Percentiles rank a stretch among this genome's conserved stretches.
Evolutionary conservation across 2,888 invertebrate genomes (phyloP).

Genomic region (Pandemis heparana): DNA sequence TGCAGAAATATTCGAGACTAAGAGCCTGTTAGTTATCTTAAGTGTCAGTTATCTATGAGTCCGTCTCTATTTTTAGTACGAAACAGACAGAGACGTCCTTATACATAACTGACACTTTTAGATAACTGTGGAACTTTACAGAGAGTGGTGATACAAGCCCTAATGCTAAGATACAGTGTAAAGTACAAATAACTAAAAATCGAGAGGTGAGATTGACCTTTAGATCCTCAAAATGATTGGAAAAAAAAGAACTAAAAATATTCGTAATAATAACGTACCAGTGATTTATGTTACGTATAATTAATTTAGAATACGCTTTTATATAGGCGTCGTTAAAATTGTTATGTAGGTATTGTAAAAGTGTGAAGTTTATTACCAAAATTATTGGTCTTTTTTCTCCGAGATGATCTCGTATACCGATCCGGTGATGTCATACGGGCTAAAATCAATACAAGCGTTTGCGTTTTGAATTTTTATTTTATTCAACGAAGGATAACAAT

Average conservation of each 20-base stretch:
- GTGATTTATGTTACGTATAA: conserved; percentile 20
- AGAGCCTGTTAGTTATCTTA: too few relatives aligned
- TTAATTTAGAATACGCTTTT: conserved; percentile 10
- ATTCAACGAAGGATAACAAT: too few relatives aligned
- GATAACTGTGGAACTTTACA: too few relatives aligned
- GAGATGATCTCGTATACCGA: background rate
- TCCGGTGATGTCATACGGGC: background rate
- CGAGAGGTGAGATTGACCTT: background rate
- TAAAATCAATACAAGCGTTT: too few relatives aligned
- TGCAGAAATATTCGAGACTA: too few relatives aligned
- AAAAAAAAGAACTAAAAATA: background rate
- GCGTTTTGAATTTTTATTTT: too few relatives aligned
- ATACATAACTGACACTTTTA: too few relatives aligned
- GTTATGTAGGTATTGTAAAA: conserved; percentile 28
- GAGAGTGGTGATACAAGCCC: too few relatives aligned
- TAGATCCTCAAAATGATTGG: background rate
- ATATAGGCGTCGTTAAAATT: conserved; percentile 26
- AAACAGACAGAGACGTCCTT: too few relatives aligned
- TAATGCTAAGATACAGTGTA: too few relatives aligned
- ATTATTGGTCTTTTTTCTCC: background rate
- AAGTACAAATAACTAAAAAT: background rate
- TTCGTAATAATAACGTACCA: conserved; percentile 7
- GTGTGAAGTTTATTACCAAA: conserved; percentile 11
- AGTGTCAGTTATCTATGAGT: too few relatives aligned
- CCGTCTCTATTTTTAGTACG: too few relatives aligned